A percentile compares a stretch with the other conserved stretches of the same genome.
Evolutionary conservation across 2,113 vertebrate genomes (phyloP).

Genomic region (Boulengerochromis microlepis): DNA sequence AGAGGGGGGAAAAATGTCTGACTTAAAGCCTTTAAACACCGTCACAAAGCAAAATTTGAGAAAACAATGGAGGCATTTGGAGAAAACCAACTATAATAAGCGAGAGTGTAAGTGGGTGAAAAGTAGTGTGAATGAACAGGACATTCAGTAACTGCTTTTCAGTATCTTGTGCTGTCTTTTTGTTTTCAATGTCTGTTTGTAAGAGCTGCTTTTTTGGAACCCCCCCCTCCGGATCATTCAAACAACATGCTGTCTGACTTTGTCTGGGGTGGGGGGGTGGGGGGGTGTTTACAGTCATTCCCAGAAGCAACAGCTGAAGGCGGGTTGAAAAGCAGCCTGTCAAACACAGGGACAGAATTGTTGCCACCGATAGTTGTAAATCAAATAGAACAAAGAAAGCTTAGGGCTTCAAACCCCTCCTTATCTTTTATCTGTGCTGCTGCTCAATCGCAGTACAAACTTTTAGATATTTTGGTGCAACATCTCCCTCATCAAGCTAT

Average conservation of each 20-base stretch:
- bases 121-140: not conserved
- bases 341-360: not conserved
- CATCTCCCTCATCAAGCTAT: not conserved
- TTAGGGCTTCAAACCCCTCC: not conserved
- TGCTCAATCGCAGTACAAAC: not conserved
- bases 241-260: not conserved
- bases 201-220: not conserved
- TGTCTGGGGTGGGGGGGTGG: accelerated
- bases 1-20: not conserved
- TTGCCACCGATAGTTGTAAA: not conserved
- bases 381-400: not conserved
- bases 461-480: not conserved
- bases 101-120: not conserved
- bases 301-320: not conserved
- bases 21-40: not conserved
- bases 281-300: not conserved
- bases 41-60: not conserved
- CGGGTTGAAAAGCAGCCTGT: accelerated
- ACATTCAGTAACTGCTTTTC: not conserved
- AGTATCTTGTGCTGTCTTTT: not conserved
- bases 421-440: not conserved
- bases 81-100: not conserved
- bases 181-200: not conserved
- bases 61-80: accelerated
- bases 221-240: accelerated